Percentiles rank a stretch among this genome's conserved stretches.
These are phyloP conservation scores for Lamellibrachia luymesi DNA, from an alignment of 1,140 invertebrate genomes.

Conservation along the genomic window DNA sequence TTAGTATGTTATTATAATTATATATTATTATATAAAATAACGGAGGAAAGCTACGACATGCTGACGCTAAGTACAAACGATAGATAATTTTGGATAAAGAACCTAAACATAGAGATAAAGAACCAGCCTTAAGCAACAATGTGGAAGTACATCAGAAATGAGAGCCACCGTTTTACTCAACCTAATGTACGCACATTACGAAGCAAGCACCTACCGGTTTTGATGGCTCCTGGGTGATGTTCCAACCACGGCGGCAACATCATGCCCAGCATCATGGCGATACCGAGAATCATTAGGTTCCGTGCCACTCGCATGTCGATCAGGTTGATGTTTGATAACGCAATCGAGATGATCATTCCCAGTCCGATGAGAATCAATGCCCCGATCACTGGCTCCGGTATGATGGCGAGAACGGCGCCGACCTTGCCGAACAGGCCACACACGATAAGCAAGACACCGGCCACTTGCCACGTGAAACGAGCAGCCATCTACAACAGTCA, in stretches of 20 bases:
- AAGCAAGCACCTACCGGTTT: conserved; percentile 8
- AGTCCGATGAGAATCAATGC: background rate
- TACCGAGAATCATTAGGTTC: conserved; percentile 25
- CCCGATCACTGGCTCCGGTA: conserved; percentile 80
- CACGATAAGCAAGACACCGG: conserved; percentile 72
- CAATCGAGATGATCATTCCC: conserved; percentile 22
- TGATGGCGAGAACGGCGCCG: conserved; percentile 81
- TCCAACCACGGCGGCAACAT: conserved; percentile 22
- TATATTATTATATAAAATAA: too few relatives aligned
- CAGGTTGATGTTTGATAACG: conserved; percentile 25
- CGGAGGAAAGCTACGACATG: too few relatives aligned
- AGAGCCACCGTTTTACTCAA: too few relatives aligned
- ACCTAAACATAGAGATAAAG: too few relatives aligned
- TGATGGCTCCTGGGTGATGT: background rate
- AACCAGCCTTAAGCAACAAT: too few relatives aligned
- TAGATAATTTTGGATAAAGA: too few relatives aligned
- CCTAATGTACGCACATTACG: background rate
- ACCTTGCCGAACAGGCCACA: conserved; percentile 69
- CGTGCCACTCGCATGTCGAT: conserved; percentile 21
- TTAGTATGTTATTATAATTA: too few relatives aligned
- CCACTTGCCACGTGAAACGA: conserved; percentile 62
- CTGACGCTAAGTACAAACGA: too few relatives aligned
- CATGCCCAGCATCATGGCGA: conserved; percentile 26
- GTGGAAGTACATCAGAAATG: too few relatives aligned
- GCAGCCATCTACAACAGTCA: conserved; percentile 9